Base-by-base conservation (phyloP, 1,140 invertebrate species). In the Plectrocnemia conspersa region DNA sequence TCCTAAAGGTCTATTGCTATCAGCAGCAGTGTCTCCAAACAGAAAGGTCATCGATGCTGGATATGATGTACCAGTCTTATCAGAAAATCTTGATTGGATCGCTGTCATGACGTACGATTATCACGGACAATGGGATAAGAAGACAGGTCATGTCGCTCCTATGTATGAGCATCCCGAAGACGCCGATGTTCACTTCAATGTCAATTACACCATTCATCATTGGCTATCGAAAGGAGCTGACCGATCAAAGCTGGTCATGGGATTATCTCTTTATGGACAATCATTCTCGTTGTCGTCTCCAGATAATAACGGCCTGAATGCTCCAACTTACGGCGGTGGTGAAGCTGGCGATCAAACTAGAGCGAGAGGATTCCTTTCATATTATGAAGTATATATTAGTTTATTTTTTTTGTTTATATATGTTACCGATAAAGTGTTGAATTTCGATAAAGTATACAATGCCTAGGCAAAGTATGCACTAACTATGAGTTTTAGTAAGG, bases 31-130 rank as follows among this genome's bases (percentile, higher is more conserved):
- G 0, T 92, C 89, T 0, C 89, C 86, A 1, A 89, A 84, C 63
- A 90, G 89, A 73, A 80, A 76, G 7, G 86, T 91, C 7, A 84
- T 91, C 32, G 83, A 88, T 68, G 78, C 79, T 59, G 90, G 81
- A 6, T 92, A 92, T 64, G 85, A 91, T 63, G 82, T 91, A 0
- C 82, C 85, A 1, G 68, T 73, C 1, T 63, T 92, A 2, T 80
- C 80, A 0, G 73, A 76, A 15, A 83, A 89, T 65, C 74, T 92
- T 46, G 87, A 92, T 66, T 92, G 89, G 85, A 91, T 96, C 61
- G 82, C 89, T 1, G 81, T 94, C 0, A 94, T 94, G 91, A 83
- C 84, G 0, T 94, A 95, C 64, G 91, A 93, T 65, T 93, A 85
- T 64, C 90, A 93, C 62, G 91, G 91, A 0, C 85, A 90, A 62